A percentile compares a stretch with the other conserved stretches of the same genome.
Conservation (phyloP, 2,113 vertebrate species). For the Numenius arquata region DNA sequence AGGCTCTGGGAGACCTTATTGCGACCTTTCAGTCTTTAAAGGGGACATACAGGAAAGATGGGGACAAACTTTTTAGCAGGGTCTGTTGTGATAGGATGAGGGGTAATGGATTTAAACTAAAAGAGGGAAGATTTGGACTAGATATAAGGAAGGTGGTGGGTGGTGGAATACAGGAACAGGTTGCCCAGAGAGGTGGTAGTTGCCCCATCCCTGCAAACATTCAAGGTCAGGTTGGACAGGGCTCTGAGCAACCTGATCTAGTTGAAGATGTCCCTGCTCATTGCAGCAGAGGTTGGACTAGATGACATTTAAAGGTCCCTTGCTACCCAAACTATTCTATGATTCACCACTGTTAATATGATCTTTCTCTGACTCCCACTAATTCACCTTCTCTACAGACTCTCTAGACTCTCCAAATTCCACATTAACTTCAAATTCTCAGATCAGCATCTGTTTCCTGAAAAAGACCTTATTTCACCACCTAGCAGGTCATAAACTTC, state of each 20-base stretch:
- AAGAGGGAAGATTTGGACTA: neutral
- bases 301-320: neutral
- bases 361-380: neutral
- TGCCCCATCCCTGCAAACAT: neutral
- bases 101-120: neutral
- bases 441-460: constrained; percentile 28
- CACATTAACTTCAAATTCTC: neutral
- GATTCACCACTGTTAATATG: neutral
- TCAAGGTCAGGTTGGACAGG: neutral
- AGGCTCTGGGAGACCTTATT: neutral
- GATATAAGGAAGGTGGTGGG: neutral
- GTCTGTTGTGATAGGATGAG: neutral
- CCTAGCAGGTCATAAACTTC: constrained; percentile 18
- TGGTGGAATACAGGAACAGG: neutral
- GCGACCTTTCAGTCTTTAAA: neutral
- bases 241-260: neutral
- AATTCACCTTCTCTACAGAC: neutral
- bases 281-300: neutral
- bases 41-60: neutral
- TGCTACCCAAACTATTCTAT: neutral
- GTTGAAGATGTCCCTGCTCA: neutral
- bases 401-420: neutral
- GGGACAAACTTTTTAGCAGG: neutral
- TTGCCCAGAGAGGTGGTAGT: neutral
- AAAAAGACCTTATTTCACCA: constrained; percentile 6